A percentile compares a stretch with the other conserved stretches of the same genome.
Conservation (phyloP, 2,797 vertebrate genomes). For the Helicolenus hilgendorfi region DNA sequence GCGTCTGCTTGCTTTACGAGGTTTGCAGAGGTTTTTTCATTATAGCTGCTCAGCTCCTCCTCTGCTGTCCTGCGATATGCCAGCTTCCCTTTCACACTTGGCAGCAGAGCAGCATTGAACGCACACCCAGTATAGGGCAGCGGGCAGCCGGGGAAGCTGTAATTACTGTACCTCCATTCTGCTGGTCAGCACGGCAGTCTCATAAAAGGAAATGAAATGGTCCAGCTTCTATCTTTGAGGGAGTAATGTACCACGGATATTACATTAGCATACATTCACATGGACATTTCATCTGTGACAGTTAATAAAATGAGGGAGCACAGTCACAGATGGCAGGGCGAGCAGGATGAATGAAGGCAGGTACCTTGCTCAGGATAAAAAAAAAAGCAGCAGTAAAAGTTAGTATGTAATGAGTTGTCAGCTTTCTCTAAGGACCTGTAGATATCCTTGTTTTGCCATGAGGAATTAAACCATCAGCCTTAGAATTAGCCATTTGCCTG, state of each 20-base stretch:
- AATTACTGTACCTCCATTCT: slow-evolving; percentile 78
- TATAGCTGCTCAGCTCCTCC: slow-evolving; percentile 54
- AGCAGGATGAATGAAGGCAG: neutral
- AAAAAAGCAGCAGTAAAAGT: neutral
- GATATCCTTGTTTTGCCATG: neutral
- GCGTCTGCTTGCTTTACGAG: slow-evolving; percentile 35
- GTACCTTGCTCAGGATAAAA: slow-evolving; percentile 34
- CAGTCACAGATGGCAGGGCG: slow-evolving; percentile 5
- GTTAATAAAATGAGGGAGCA: slow-evolving; percentile 51
- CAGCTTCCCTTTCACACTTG: slow-evolving; percentile 68
- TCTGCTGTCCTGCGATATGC: slow-evolving; percentile 53
- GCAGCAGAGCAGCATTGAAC: slow-evolving; percentile 56
- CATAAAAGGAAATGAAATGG: slow-evolving; percentile 82
- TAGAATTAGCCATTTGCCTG: neutral
- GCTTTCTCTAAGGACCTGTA: neutral
- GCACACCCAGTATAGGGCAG: slow-evolving; percentile 40
- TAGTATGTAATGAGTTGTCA: neutral
- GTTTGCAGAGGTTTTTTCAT: slow-evolving; percentile 61
- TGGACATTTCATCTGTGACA: slow-evolving; percentile 69
- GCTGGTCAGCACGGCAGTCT: slow-evolving; percentile 79
- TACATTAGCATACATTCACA: slow-evolving; percentile 79
- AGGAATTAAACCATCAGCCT: neutral
- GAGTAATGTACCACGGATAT: slow-evolving; percentile 71
- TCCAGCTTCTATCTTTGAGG: slow-evolving; percentile 66
- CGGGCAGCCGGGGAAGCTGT: slow-evolving; percentile 44